Conservation (phyloP, 2,888 invertebrate genomes). For the Drosophila merina region DNA sequence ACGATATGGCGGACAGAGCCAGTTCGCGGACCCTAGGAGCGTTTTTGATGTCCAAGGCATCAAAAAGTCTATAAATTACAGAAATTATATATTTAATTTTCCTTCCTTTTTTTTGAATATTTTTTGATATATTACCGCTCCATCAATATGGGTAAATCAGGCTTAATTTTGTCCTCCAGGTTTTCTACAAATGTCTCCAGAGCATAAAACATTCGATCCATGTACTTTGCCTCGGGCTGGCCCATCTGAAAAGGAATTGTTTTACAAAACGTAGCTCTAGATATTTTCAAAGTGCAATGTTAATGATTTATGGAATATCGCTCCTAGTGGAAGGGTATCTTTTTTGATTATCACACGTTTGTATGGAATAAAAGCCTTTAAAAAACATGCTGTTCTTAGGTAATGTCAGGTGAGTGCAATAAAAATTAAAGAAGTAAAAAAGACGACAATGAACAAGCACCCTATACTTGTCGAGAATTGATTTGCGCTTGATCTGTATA, state of each 20-base stretch:
- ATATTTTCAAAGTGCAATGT: slow-evolving; percentile 12
- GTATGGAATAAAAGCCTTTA: too few species aligned
- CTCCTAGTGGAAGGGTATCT: background rate
- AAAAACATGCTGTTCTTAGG: background rate
- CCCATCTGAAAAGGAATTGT: slow-evolving; percentile 68
- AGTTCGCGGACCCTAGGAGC: slow-evolving; percentile 88
- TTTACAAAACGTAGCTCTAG: background rate
- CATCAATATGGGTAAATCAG: slow-evolving; percentile 90
- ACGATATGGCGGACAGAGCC: slow-evolving; percentile 88
- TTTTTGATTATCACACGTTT: background rate
- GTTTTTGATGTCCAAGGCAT: slow-evolving; percentile 85
- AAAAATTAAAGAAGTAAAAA: background rate
- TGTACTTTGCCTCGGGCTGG: slow-evolving; percentile 86
- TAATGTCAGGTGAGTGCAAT: background rate
- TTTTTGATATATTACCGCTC: slow-evolving; percentile 84
- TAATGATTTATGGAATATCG: slow-evolving; percentile 22
- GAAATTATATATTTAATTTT: background rate
- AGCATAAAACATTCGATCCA: slow-evolving; percentile 91
- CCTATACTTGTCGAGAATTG: slow-evolving; percentile 75
- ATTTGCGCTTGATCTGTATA: slow-evolving; percentile 82
- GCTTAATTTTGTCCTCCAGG: slow-evolving; percentile 88
- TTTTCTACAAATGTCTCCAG: slow-evolving; percentile 92
- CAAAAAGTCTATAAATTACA: slow-evolving; percentile 84
- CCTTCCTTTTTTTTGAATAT: too few species aligned
- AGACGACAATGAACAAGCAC: background rate